Conservation (phyloP, 2,797 vertebrate genomes). For the Xyrichtys novacula region DNA sequence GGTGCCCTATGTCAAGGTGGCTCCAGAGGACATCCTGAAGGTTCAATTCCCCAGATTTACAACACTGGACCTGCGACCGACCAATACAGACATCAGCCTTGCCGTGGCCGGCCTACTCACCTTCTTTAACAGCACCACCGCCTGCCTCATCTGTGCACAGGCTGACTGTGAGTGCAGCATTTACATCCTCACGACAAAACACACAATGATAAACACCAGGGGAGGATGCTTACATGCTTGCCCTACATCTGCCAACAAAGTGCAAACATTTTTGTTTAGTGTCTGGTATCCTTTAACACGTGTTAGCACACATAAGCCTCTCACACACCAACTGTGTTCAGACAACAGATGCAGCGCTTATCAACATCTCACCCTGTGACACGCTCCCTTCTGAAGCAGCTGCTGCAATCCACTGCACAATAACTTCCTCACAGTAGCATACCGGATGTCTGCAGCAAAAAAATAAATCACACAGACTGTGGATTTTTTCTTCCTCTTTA, state of each 20-base stretch:
- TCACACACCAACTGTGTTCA: conserved; percentile 49
- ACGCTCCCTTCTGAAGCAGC: conserved; percentile 56
- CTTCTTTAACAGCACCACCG: conserved; percentile 96
- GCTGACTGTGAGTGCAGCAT: conserved; percentile 93
- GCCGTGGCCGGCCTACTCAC: conserved; percentile 95
- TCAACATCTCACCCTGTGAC: conserved; percentile 58
- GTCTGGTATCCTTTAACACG: conserved; percentile 54
- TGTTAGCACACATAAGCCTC: conserved; percentile 41
- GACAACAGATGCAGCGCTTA: conserved; percentile 65
- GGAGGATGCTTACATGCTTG: conserved; percentile 21
- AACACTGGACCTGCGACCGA: conserved; percentile 96
- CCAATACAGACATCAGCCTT: conserved; percentile 96
- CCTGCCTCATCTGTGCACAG: conserved; percentile 98
- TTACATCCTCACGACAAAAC: conserved; percentile 35
- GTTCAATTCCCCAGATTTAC: conserved; percentile 98
- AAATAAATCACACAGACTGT: conserved; percentile 42
- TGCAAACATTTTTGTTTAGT: conserved; percentile 52
- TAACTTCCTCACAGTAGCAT: conserved; percentile 30
- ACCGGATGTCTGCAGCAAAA: conserved; percentile 6
- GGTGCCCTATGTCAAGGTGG: conserved; percentile 99
- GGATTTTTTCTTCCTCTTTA: conserved; percentile 8
- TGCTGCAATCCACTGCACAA: conserved; percentile 49
- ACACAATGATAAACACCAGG: conserved; percentile 22
- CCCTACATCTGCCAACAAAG: conserved; percentile 43
- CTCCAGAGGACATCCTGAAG: conserved; percentile 96